These are phyloP conservation scores for Pedicia rivosa DNA, from an alignment of 2,888 invertebrate species.

Conservation along the genomic window DNA sequence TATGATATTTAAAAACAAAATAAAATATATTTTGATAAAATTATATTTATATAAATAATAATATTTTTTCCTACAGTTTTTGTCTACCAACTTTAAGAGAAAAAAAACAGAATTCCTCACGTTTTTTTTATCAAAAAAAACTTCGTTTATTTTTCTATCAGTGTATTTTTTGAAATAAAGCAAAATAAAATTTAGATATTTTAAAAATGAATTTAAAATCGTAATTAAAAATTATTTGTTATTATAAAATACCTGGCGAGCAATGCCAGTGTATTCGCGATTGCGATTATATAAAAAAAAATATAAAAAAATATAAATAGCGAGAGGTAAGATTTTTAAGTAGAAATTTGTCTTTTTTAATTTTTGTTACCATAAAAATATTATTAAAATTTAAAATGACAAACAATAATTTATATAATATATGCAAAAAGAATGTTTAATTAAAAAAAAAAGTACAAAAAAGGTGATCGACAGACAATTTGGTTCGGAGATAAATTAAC, in stretches of 20 bases:
- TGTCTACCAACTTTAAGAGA: conserved; percentile 4
- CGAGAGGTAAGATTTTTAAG: conserved; percentile 30
- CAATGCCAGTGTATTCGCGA: conserved; percentile 31
- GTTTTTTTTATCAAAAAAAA: neutral
- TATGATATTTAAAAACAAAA: neutral
- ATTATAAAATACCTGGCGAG: conserved; percentile 25
- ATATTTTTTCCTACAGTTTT: conserved; percentile 6
- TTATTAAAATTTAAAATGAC: too few species aligned
- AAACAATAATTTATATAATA: neutral
- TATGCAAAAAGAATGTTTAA: neutral
- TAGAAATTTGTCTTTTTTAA: too few species aligned
- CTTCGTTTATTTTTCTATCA: too few species aligned
- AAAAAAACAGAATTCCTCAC: conserved; percentile 1
- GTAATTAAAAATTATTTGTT: neutral
- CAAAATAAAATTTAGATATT: too few species aligned
- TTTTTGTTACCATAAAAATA: too few species aligned
- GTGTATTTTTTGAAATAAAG: too few species aligned
- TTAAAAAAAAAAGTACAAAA: too few species aligned
- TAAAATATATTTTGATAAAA: conserved; percentile 4
- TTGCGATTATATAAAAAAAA: conserved; percentile 14
- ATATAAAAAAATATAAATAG: conserved; percentile 12
- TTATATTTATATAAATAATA: conserved; percentile 6
- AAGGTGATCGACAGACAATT: too few species aligned
- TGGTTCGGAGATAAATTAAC: neutral
- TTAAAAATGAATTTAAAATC: too few species aligned